Base-by-base conservation (phyloP, 2,797 vertebrate genomes). In the Sorex maritimensis region DNA sequence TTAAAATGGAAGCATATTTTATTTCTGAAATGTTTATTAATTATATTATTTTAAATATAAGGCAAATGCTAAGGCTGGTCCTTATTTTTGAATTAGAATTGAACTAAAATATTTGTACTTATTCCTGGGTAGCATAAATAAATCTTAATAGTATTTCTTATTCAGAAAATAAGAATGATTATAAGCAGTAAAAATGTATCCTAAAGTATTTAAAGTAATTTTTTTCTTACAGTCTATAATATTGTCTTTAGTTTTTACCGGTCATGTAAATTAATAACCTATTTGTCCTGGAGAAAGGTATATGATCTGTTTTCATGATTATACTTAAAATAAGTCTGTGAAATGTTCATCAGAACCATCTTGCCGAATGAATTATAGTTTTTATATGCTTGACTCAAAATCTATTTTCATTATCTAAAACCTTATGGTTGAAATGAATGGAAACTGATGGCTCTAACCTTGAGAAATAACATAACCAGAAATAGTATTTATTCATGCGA, bases 21-120 rank as follows among this genome's bases (percentile, higher is more conserved):
- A 65, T 67, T 92, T 95, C 91, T 78, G 14, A 81, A 84, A 46
- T 81, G 75, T 92, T 24, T 15, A 41, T 85, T 86, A 92, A 93
- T 86, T 86, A 87, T 75, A 79, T 74, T 91, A 80, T 90, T 94
- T 88, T n/a, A 65, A 71, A 92, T 95, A 17, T 84, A 79, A 88
- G 44, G n/a, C 61, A 79, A 81, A 87, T 90, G 41, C 21, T 21
- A 26, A 79, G 46, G 87, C 30, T 81, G 3, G 65, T 1, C 69
- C 14, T 88, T 86, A 3, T 13, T 67, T 86, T 86, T 91, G 81
- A 55, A 81, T 93, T 11, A 90, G 24, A 87, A 65, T 89, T 88
- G 68, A 96, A 73, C 24, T 82, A 12, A 46, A 30, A 71, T 21
- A 73, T 85, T 81, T 90, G 38, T 88, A 34, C 14, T 82, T 74